phyloP scores from a whole-genome alignment of 2,113 vertebrate species.

The Sturnira hondurensis region DNA sequence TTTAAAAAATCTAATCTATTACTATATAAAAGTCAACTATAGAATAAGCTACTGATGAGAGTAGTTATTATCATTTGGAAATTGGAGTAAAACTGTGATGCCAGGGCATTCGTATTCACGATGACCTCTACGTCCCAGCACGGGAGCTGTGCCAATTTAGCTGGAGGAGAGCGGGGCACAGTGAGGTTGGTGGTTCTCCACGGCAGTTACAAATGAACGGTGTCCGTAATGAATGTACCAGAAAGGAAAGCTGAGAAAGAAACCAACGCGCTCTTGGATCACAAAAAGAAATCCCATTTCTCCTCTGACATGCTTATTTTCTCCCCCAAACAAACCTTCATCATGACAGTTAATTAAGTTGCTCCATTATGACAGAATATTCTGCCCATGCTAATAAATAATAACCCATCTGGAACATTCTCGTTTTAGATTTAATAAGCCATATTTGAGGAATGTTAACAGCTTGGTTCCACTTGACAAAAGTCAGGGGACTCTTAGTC shows the following conservation, averaged over 20 bases:
- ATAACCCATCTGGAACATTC: background rate
- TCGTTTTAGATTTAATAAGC: slow-evolving; percentile 28
- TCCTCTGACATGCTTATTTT: slow-evolving; percentile 8
- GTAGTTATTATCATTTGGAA: background rate
- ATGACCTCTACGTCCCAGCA: background rate
- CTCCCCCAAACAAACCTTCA: background rate
- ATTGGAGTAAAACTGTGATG: background rate
- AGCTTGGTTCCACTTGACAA: slow-evolving; percentile 1
- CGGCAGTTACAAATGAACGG: background rate
- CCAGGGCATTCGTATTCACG: background rate
- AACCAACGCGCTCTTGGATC: background rate
- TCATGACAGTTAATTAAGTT: background rate
- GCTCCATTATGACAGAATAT: background rate
- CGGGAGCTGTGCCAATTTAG: background rate
- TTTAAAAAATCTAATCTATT: background rate
- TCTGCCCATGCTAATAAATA: background rate
- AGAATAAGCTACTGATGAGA: background rate
- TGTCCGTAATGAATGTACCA: background rate
- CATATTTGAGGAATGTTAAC: background rate
- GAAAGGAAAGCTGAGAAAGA: background rate
- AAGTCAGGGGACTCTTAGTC: background rate
- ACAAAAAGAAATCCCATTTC: background rate
- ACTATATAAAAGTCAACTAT: background rate
- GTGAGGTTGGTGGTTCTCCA: background rate
- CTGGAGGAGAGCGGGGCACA: background rate